These are phyloP conservation scores for Probaryconus sp. DNA, from an alignment of 1,140 invertebrate species.

Conservation along the genomic window DNA sequence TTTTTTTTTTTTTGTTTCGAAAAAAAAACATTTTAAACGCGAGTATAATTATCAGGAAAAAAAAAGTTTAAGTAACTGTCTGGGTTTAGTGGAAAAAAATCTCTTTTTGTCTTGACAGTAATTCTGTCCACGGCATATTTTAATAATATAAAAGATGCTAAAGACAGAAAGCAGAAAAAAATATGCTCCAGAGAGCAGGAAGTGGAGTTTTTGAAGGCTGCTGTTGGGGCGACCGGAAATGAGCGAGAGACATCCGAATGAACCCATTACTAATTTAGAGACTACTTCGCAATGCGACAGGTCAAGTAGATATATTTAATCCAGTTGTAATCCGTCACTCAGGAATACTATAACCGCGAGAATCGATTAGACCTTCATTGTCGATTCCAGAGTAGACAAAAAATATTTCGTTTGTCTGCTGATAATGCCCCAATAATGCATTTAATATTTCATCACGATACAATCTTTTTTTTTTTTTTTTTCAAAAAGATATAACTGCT, in stretches of 20 bases:
- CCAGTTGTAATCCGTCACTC: slow-evolving; percentile 40
- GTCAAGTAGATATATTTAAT: slow-evolving; percentile 58
- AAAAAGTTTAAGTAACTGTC: slow-evolving; percentile 27
- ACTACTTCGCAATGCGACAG: slow-evolving; percentile 60
- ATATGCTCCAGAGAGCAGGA: slow-evolving; percentile 63
- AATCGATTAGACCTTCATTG: slow-evolving; percentile 19
- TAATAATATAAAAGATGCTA: slow-evolving; percentile 65
- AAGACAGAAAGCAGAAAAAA: slow-evolving; percentile 65
- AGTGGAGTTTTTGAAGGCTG: slow-evolving; percentile 61
- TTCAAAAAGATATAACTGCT: too few species aligned
- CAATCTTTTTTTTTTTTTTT: too few species aligned
- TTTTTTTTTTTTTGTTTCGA: too few species aligned
- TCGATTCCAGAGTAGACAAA: too few species aligned
- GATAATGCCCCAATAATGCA: too few species aligned
- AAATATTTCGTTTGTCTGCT: too few species aligned
- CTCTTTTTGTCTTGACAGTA: slow-evolving; percentile 50
- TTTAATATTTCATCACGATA: too few species aligned
- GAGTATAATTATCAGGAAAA: slow-evolving; percentile 6
- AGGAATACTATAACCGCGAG: slow-evolving; percentile 9
- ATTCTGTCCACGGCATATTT: slow-evolving; percentile 61
- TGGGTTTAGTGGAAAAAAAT: slow-evolving; percentile 41
- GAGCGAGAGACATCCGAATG: slow-evolving; percentile 68
- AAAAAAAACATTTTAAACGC: too few species aligned
- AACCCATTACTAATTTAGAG: slow-evolving; percentile 71
- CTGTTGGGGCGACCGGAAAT: slow-evolving; percentile 67